Conservation (phyloP, 2,113 vertebrate species). For the Bubalus kerabau region DNA sequence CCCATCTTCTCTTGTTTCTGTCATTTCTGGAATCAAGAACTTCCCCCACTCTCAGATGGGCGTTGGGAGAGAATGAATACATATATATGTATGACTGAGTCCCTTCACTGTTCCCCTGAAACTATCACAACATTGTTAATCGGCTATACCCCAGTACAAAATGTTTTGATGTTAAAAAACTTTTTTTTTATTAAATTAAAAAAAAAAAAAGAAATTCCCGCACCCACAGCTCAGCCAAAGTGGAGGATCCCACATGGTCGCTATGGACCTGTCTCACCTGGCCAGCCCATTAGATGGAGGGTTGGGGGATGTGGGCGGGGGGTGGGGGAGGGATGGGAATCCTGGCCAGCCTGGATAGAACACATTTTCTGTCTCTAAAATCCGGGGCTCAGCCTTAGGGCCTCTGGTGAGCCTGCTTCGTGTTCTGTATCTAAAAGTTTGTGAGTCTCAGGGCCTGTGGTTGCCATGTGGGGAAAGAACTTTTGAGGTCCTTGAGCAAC, state of each 20-base stretch:
- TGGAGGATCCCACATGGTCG: fast-evolving
- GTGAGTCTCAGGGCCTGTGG: not conserved
- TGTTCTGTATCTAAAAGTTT: not conserved
- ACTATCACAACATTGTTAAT: not conserved
- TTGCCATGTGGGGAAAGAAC: not conserved
- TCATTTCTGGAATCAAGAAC: not conserved
- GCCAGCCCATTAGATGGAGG: not conserved
- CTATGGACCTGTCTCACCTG: not conserved
- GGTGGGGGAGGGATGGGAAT: not conserved
- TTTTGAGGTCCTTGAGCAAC: not conserved
- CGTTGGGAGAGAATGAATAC: not conserved
- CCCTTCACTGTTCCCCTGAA: not conserved
- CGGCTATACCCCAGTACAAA: not conserved
- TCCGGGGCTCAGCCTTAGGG: not conserved
- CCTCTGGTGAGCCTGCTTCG: not conserved
- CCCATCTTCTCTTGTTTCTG: not conserved
- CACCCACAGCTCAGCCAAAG: not conserved
- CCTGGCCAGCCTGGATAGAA: not conserved
- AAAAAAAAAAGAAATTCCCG: not conserved
- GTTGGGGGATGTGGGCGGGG: not conserved
- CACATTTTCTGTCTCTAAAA: not conserved
- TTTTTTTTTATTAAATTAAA: not conserved
- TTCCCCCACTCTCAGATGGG: not conserved
- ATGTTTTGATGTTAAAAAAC: not conserved
- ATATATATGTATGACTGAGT: not conserved